Conservation (phyloP, 2,888 invertebrate genomes). For the Mythimna pallens region DNA sequence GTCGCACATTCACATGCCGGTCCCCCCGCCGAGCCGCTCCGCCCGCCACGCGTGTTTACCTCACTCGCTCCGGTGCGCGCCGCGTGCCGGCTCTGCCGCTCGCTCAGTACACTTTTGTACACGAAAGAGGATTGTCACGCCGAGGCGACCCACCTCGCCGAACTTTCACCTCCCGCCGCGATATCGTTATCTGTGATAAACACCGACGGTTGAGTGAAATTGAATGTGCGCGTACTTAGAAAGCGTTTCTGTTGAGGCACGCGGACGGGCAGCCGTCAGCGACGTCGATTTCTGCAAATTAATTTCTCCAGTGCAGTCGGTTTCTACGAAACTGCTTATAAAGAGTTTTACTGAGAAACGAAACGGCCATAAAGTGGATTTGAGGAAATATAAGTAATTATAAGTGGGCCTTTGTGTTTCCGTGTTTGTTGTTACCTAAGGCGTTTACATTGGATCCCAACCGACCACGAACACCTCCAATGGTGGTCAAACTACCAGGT, state of each 20-base stretch:
- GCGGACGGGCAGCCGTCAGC: slow-evolving; percentile 79
- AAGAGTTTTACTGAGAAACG: slow-evolving; percentile 89
- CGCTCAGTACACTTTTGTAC: slow-evolving; percentile 80
- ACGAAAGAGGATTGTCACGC: slow-evolving; percentile 77
- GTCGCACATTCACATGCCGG: slow-evolving; percentile 67
- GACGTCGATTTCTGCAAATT: slow-evolving; percentile 87
- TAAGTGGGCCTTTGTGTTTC: slow-evolving; percentile 87
- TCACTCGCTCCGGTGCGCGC: slow-evolving; percentile 65
- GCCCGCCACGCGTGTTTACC: slow-evolving; percentile 71
- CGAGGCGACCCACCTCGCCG: slow-evolving; percentile 75
- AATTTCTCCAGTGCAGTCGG: slow-evolving; percentile 87
- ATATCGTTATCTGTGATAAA: slow-evolving; percentile 88
- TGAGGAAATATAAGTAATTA: slow-evolving; percentile 88
- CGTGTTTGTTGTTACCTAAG: slow-evolving; percentile 83
- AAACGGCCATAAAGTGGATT: slow-evolving; percentile 89
- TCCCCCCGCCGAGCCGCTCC: slow-evolving; percentile 61
- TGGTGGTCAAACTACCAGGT: slow-evolving; percentile 90
- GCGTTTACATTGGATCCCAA: slow-evolving; percentile 90
- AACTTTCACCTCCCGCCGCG: slow-evolving; percentile 89
- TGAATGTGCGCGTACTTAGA: slow-evolving; percentile 88
- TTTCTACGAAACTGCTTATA: slow-evolving; percentile 89
- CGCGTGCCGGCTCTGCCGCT: slow-evolving; percentile 66
- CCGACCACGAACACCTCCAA: slow-evolving; percentile 85
- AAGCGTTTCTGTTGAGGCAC: slow-evolving; percentile 83
- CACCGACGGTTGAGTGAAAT: slow-evolving; percentile 85